phyloP scores from a whole-genome alignment of 2,797 vertebrate genomes.

The Dendrocincla tyrannina region DNA sequence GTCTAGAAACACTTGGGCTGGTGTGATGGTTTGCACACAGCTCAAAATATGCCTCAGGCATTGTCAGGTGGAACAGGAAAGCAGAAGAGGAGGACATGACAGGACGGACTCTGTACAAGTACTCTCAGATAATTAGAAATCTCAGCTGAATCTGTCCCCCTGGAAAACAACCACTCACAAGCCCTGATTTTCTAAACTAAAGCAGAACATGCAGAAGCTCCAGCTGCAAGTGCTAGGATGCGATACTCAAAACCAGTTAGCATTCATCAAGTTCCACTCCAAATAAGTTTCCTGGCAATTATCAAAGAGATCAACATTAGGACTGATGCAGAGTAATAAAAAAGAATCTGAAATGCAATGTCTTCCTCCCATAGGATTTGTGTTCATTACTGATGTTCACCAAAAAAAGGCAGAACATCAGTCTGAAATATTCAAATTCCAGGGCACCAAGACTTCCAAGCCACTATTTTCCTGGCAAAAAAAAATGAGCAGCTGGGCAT shows the following conservation, averaged over 20 bases:
- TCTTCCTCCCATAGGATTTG: neutral
- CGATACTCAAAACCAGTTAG: neutral
- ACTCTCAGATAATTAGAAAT: neutral
- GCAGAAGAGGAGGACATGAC: neutral
- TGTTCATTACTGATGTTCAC: fast-evolving
- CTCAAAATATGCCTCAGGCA: neutral
- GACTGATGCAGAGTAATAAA: neutral
- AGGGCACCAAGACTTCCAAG: neutral
- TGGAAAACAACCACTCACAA: neutral
- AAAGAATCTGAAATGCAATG: neutral
- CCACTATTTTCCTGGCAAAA: neutral
- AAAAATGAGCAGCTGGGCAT: neutral
- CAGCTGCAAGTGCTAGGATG: neutral
- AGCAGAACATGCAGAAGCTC: neutral
- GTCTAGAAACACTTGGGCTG: neutral
- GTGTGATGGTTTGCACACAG: neutral
- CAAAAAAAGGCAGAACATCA: neutral
- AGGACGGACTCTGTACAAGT: neutral
- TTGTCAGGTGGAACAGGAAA: neutral
- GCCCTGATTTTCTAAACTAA: neutral
- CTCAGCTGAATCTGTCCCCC: neutral
- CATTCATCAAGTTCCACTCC: neutral
- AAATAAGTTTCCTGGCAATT: neutral
- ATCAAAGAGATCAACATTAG: neutral
- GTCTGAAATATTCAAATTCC: neutral